phyloP scores from a whole-genome alignment of 2,888 invertebrate genomes.

The Euclidia mi region DNA sequence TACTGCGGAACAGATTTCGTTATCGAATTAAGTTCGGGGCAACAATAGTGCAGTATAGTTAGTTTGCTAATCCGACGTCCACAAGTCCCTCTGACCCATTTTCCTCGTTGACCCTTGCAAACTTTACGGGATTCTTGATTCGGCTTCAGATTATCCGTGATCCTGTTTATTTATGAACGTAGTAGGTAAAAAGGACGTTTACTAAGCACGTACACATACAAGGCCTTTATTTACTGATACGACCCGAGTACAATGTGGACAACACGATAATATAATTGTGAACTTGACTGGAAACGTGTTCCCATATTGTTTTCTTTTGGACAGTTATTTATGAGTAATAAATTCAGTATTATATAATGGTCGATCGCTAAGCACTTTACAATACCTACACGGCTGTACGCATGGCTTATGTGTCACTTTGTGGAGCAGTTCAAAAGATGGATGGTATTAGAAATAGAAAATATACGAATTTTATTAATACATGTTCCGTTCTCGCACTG shows the following conservation, averaged over 20 bases:
- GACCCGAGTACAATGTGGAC: background rate
- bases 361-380: too few species aligned
- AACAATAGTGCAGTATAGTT: constrained; percentile 15
- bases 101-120: constrained; percentile 29
- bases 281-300: too few species aligned
- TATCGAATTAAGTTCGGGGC: constrained; percentile 23
- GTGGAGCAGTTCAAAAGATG: too few species aligned
- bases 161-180: constrained; percentile 33
- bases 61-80: constrained; percentile 26
- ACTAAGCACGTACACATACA: constrained; percentile 16
- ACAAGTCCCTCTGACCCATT: constrained; percentile 27
- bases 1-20: constrained; percentile 19
- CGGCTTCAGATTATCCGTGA: constrained; percentile 33
- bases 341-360: too few species aligned
- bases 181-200: constrained; percentile 26
- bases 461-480: too few species aligned
- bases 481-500: too few species aligned
- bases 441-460: too few species aligned
- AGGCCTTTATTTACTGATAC: constrained; percentile 19
- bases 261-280: too few species aligned
- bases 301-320: too few species aligned
- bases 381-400: too few species aligned
- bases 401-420: too few species aligned
- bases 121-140: constrained; percentile 33
- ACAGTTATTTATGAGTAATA: too few species aligned